Percentiles rank a stretch among this genome's conserved stretches.
These are phyloP conservation scores for Diaperis boleti DNA, from an alignment of 2,888 invertebrate genomes.

Conservation along the genomic window DNA sequence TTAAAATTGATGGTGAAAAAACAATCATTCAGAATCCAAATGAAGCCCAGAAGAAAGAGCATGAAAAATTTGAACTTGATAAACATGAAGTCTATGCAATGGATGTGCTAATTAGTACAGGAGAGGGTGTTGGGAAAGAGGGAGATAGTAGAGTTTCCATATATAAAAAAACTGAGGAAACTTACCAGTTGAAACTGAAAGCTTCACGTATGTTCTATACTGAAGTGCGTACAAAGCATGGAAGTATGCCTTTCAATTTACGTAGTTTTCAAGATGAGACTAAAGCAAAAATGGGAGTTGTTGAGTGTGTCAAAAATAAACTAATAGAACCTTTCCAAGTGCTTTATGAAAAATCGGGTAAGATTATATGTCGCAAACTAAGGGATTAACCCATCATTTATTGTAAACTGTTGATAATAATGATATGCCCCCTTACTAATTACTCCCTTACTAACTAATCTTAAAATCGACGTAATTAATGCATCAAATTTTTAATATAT, in stretches of 20 bases:
- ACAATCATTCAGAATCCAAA: slow-evolving; percentile 97
- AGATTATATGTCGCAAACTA: no score
- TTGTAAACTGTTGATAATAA: no score
- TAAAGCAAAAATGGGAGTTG: slow-evolving; percentile 97
- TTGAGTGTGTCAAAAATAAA: slow-evolving; percentile 98
- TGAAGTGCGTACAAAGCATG: slow-evolving; percentile 91
- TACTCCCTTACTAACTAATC: no score
- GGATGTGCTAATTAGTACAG: slow-evolving; percentile 92
- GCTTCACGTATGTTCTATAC: slow-evolving; percentile 93
- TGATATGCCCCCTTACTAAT: no score
- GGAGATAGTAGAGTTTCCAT: slow-evolving; percentile 96
- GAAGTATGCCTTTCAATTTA: slow-evolving; percentile 97
- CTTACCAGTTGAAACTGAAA: slow-evolving; percentile 97
- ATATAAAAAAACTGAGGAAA: slow-evolving; percentile 97
- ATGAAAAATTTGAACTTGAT: slow-evolving; percentile 96
- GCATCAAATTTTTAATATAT: slow-evolving; percentile 3
- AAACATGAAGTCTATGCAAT: slow-evolving; percentile 98
- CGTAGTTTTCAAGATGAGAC: slow-evolving; percentile 96
- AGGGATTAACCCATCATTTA: no score
- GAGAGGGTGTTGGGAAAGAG: slow-evolving; percentile 89
- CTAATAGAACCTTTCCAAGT: slow-evolving; percentile 99
- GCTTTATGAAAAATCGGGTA: slow-evolving; percentile 79
- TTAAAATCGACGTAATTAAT: no score
- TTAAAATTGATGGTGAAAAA: slow-evolving; percentile 98
- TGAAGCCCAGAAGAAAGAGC: slow-evolving; percentile 96